Evolutionary conservation across 1,140 invertebrate species (phyloP).

Genomic region (Drosophila fuyamai): DNA sequence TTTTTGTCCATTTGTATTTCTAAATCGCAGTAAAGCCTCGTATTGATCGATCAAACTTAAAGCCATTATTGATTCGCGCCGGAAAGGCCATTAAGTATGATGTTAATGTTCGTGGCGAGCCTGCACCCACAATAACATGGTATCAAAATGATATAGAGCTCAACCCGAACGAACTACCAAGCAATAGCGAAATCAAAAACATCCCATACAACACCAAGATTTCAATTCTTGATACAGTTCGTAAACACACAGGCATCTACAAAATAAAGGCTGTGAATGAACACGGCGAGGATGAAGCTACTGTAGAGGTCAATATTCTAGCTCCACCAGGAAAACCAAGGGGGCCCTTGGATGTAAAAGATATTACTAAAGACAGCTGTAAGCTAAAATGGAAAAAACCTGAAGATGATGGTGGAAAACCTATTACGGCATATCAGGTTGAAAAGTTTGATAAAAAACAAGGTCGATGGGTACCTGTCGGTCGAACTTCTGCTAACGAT

Average conservation of each 20-base stretch:
- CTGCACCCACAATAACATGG: conserved; percentile 97
- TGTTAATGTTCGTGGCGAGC: conserved; percentile 97
- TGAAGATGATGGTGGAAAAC: conserved; percentile 98
- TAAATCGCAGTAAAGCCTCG: conserved; percentile 92
- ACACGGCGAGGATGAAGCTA: conserved; percentile 96
- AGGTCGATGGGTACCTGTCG: conserved; percentile 97
- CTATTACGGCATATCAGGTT: conserved; percentile 97
- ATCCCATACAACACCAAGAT: conserved; percentile 97
- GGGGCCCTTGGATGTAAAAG: conserved; percentile 96
- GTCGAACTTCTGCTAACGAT: conserved; percentile 90
- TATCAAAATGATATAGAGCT: conserved; percentile 86
- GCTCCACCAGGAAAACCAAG: conserved; percentile 93
- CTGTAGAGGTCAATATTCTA: conserved; percentile 96
- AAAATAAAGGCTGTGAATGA: conserved; percentile 96
- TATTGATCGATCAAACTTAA: conserved; percentile 97
- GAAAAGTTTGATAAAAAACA: conserved; percentile 98
- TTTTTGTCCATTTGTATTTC: background rate
- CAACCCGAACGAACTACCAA: conserved; percentile 85
- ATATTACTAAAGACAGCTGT: conserved; percentile 94
- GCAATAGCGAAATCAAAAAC: conserved; percentile 93
- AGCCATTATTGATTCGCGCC: conserved; percentile 94
- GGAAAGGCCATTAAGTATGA: conserved; percentile 97
- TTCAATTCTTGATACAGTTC: conserved; percentile 92
- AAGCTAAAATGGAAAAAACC: conserved; percentile 99
- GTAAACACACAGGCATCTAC: conserved; percentile 95